Conservation (phyloP, 2,113 vertebrate species). For the Ramphastos sulfuratus region DNA sequence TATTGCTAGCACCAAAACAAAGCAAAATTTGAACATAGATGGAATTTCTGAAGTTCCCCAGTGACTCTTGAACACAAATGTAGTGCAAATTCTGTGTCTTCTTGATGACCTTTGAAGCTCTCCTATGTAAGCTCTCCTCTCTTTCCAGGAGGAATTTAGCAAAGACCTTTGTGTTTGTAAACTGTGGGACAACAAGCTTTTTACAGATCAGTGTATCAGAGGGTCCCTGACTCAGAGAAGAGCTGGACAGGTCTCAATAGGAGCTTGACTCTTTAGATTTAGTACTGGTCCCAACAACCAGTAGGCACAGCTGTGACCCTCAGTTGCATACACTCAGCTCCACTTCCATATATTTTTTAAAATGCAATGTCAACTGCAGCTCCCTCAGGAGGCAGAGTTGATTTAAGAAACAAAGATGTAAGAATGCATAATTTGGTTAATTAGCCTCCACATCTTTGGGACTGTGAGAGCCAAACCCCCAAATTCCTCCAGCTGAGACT, state of each 20-base stretch:
- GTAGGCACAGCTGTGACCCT: not conserved
- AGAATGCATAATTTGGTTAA: not conserved
- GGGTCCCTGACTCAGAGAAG: not conserved
- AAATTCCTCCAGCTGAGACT: not conserved
- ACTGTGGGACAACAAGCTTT: too few species aligned
- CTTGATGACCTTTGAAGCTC: too few species aligned
- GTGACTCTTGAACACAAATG: not conserved
- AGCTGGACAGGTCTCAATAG: not conserved
- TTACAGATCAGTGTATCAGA: too few species aligned
- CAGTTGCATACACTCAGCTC: not conserved
- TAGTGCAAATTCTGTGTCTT: not conserved
- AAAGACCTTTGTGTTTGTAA: too few species aligned
- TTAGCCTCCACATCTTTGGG: not conserved
- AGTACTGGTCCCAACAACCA: not conserved
- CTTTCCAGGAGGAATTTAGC: too few species aligned
- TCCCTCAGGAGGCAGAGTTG: not conserved
- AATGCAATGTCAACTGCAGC: not conserved
- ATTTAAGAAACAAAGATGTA: not conserved
- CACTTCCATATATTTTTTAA: not conserved
- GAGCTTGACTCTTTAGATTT: not conserved
- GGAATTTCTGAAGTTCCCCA: not conserved
- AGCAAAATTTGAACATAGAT: not conserved
- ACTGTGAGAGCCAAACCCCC: not conserved
- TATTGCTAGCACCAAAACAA: not conserved
- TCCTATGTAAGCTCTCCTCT: too few species aligned